Evolutionary conservation across 2,113 vertebrate genomes (phyloP).

Genomic region (Elephas maximus): DNA sequence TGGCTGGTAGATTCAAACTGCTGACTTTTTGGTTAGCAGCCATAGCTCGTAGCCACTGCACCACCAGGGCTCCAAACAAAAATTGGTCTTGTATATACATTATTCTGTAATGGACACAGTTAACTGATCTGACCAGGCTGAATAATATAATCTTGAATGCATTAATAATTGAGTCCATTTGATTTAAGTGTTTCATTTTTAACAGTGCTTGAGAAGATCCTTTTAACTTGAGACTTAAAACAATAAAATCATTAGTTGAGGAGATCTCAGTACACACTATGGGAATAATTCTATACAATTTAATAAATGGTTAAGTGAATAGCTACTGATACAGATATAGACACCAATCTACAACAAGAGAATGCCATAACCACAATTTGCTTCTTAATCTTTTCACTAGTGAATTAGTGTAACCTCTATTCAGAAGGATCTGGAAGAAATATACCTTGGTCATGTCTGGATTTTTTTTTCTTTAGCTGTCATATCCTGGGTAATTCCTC

Average conservation of each 20-base stretch:
- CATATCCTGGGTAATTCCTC: background rate
- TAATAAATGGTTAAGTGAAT: background rate
- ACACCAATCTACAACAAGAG: background rate
- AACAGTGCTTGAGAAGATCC: background rate
- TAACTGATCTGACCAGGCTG: background rate
- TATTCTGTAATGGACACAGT: background rate
- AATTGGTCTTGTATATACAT: background rate
- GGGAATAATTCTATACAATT: background rate
- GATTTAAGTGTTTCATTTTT: background rate
- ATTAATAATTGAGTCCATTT: background rate
- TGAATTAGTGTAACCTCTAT: background rate
- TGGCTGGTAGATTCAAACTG: too few relatives aligned
- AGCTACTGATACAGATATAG: background rate
- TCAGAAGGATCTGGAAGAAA: background rate
- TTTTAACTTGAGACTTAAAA: constrained; percentile 40
- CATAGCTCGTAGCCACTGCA: too few relatives aligned
- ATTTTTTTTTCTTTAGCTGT: background rate
- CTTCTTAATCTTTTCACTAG: background rate
- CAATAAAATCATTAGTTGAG: background rate
- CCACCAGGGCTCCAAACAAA: background rate
- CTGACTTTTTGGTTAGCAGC: too few relatives aligned
- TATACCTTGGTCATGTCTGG: background rate
- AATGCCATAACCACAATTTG: background rate
- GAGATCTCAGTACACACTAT: background rate
- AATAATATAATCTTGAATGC: background rate